Conservation (phyloP, 2,113 vertebrate species). For the Mustelus asterias region DNA sequence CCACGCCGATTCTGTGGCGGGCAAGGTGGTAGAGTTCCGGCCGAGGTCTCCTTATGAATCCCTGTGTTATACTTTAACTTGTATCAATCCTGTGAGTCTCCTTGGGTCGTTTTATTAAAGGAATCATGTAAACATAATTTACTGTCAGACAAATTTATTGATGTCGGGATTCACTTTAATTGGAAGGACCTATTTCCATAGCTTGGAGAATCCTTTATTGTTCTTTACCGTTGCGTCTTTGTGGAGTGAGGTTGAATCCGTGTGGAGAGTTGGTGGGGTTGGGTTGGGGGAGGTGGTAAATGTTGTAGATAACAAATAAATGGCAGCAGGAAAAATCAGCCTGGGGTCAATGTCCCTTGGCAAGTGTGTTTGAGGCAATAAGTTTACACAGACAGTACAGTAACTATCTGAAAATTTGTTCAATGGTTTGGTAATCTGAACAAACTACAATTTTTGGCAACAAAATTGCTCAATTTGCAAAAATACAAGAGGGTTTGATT, state of each 20-base stretch:
- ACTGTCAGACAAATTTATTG: neutral
- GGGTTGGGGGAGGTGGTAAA: too few relatives aligned
- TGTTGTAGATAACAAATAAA: neutral
- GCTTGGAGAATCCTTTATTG: neutral
- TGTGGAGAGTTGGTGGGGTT: neutral
- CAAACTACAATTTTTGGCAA: neutral
- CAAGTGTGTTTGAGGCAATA: neutral
- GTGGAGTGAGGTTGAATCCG: neutral
- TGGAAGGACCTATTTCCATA: neutral
- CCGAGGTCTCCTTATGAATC: neutral
- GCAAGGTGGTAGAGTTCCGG: too few relatives aligned
- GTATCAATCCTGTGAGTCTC: neutral
- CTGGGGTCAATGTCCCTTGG: neutral
- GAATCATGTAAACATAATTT: too few relatives aligned
- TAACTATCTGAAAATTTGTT: neutral
- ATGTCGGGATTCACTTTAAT: neutral
- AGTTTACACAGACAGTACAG: neutral
- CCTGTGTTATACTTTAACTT: neutral
- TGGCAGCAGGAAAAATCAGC: neutral
- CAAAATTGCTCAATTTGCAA: neutral
- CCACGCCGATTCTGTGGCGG: too few relatives aligned
- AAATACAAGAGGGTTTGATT: neutral
- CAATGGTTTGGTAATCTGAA: neutral
- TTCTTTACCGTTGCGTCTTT: neutral
- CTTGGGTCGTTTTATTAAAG: neutral